These are phyloP conservation scores for Dicaeum eximium DNA, from an alignment of 2,113 vertebrate genomes.

Conservation along the genomic window DNA sequence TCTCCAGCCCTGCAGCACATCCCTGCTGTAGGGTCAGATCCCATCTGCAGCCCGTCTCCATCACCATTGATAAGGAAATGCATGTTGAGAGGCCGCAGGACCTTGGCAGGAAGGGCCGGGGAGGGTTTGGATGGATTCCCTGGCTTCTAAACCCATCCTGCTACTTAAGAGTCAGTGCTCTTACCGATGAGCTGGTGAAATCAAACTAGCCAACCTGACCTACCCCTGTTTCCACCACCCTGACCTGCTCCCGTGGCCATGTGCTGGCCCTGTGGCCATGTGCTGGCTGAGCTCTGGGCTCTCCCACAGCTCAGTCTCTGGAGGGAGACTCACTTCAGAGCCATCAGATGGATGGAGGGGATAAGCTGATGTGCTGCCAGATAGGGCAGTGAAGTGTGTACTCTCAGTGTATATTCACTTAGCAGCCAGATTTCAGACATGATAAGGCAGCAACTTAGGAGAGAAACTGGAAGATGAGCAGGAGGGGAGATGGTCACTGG, in stretches of 20 bases:
- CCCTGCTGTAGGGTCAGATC: neutral
- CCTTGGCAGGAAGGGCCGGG: neutral
- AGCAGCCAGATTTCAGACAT: neutral
- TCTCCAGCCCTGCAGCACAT: neutral
- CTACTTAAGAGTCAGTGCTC: neutral
- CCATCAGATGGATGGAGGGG: neutral
- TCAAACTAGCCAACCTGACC: neutral
- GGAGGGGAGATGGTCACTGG: neutral
- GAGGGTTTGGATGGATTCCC: neutral
- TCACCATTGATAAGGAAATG: neutral
- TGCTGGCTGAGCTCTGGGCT: neutral
- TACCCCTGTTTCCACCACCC: neutral
- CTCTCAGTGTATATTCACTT: neutral
- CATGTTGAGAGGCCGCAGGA: neutral
- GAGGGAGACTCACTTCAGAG: neutral
- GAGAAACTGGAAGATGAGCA: neutral
- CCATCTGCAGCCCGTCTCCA: neutral
- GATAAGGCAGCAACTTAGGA: neutral
- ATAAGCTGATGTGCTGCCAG: neutral
- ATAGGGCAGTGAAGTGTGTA: neutral
- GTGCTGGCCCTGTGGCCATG: neutral
- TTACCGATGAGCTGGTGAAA: neutral
- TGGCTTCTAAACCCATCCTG: neutral
- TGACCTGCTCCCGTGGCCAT: fast-evolving
- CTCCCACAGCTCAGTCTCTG: neutral